These are phyloP conservation scores for Dasysyrphus tricinctus DNA, from an alignment of 2,888 invertebrate genomes.

Conservation along the genomic window DNA sequence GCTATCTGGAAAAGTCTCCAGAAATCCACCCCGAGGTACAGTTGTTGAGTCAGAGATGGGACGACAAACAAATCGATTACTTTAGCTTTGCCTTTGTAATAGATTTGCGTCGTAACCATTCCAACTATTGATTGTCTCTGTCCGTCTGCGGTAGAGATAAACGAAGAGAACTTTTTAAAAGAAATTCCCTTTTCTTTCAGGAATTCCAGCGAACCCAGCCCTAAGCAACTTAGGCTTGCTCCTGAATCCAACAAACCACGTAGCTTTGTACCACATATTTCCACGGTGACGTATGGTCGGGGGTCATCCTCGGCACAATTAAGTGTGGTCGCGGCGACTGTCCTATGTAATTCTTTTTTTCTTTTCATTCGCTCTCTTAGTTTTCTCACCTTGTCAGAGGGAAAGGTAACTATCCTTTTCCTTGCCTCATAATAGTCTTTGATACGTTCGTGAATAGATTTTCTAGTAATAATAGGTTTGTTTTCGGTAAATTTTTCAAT, in stretches of 20 bases:
- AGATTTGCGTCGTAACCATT: too few species aligned
- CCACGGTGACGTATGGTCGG: too few species aligned
- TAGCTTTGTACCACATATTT: neutral
- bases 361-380: neutral
- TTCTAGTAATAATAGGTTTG: neutral
- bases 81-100: too few species aligned
- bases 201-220: neutral
- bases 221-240: neutral
- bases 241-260: neutral
- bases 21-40: too few species aligned
- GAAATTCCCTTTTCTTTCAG: neutral
- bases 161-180: neutral
- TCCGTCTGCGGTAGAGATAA: neutral
- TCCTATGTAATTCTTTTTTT: neutral
- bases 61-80: too few species aligned
- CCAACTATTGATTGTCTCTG: too few species aligned
- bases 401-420: conserved; percentile 4
- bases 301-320: neutral
- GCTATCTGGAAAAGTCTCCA: conserved; percentile 6
- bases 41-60: too few species aligned
- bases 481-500: neutral
- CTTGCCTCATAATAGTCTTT: conserved; percentile 5
- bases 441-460: too few species aligned
- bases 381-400: neutral
- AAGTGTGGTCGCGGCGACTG: neutral